Evolutionary conservation across 2,113 vertebrate genomes (phyloP).

Genomic region (Cephalopterus ornatus): DNA sequence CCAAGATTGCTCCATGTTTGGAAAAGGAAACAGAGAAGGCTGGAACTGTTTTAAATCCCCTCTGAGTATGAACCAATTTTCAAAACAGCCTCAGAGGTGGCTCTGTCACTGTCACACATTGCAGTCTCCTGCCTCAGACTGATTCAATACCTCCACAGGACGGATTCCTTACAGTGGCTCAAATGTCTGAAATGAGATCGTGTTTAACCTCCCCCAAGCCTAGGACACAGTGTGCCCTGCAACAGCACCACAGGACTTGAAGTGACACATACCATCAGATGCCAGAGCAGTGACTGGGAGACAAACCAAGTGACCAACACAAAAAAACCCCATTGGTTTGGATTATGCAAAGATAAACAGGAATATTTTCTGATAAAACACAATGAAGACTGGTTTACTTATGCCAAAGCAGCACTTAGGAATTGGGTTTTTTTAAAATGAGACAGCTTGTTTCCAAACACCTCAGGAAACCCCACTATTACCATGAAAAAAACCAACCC

Average conservation of each 20-base stretch:
- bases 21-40: not conserved
- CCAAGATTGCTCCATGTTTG: not conserved
- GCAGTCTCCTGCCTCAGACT: not conserved
- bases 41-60: not conserved
- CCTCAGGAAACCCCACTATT: not conserved
- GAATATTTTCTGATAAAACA: not conserved
- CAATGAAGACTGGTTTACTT: not conserved
- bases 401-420: not conserved
- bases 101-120: not conserved
- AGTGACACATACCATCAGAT: not conserved
- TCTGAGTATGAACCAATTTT: not conserved
- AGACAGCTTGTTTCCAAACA: not conserved
- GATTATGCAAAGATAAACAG: not conserved
- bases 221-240: rapidly evolving
- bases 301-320: not conserved
- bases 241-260: not conserved
- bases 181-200: rapidly evolving
- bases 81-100: rapidly evolving
- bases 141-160: not conserved
- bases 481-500: not conserved
- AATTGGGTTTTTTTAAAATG: not conserved
- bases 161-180: not conserved
- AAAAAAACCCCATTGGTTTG: not conserved
- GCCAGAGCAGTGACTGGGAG: not conserved
- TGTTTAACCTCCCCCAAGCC: not conserved